Evolutionary conservation across 2,113 vertebrate species (phyloP).

Genomic region (Bungarus multicinctus): DNA sequence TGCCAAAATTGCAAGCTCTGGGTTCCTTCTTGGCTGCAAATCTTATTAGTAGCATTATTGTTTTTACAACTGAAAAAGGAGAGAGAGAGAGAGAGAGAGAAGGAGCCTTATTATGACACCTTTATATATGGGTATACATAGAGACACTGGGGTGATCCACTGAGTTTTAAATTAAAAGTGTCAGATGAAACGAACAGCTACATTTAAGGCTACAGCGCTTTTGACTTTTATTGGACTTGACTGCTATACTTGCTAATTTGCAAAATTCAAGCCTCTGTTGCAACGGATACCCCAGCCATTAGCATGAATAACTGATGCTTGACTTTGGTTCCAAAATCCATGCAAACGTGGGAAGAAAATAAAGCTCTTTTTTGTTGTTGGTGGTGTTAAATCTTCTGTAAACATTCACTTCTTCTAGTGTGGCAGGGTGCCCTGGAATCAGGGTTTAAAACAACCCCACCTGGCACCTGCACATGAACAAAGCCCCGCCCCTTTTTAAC

Average conservation of each 20-base stretch:
- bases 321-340: constrained; percentile 27
- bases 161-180: constrained; percentile 60
- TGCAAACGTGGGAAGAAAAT: constrained; percentile 8
- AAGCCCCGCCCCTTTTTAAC: not conserved
- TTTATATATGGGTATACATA: constrained; percentile 33
- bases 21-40: constrained; percentile 12
- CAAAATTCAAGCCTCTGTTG: constrained; percentile 54
- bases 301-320: constrained; percentile 44
- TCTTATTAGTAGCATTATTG: constrained; percentile 30
- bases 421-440: not conserved
- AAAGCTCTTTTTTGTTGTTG: not conserved
- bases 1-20: constrained; percentile 23
- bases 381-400: not conserved
- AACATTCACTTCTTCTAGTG: not conserved
- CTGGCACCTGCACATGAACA: not conserved
- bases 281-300: constrained; percentile 37
- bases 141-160: constrained; percentile 42
- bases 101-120: rapidly evolving
- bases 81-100: not conserved
- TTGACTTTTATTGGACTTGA: constrained; percentile 55
- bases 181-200: constrained; percentile 53
- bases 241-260: constrained; percentile 53
- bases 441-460: not conserved
- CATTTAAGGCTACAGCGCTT: constrained; percentile 50
- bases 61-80: constrained; percentile 26